Percentiles rank a stretch among this genome's conserved stretches.
Conservation (phyloP, 37 sponge, comb jelly and placozoan species). For the Tethya wilhelma region DNA sequence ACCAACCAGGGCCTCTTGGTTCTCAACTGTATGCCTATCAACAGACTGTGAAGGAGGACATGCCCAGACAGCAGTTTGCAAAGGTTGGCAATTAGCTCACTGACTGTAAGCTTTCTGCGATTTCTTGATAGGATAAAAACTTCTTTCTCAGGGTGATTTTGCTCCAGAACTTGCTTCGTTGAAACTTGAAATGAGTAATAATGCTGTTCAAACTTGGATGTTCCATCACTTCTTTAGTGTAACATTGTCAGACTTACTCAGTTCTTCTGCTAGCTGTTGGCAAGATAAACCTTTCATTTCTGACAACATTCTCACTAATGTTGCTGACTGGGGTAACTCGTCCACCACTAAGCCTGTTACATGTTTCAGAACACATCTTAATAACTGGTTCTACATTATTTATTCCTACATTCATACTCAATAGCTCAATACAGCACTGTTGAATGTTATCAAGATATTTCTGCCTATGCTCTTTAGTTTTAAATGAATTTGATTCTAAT, state of each 20-base stretch:
- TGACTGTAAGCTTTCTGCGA: background rate
- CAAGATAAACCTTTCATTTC: constrained; percentile 23
- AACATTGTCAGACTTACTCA: background rate
- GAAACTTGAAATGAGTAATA: constrained; percentile 48
- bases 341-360: background rate
- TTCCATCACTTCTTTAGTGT: constrained; percentile 23
- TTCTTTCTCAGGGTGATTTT: background rate
- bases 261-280: constrained; percentile 15
- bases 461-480: background rate
- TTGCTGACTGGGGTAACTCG: background rate
- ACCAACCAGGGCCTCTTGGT: background rate
- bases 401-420: constrained; percentile 13
- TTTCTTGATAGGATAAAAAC: background rate
- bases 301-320: constrained; percentile 2
- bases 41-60: background rate
- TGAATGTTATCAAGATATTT: constrained; percentile 3
- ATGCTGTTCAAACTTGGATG: constrained; percentile 50
- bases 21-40: background rate
- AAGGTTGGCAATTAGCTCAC: background rate
- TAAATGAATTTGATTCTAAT: background rate
- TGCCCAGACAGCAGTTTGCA: background rate
- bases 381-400: constrained; percentile 19
- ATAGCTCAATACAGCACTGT: constrained; percentile 23
- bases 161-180: background rate
- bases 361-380: constrained; percentile 5